These are phyloP conservation scores for Triplophysa yarkandensis DNA, from an alignment of 2,797 vertebrate genomes.

Conservation along the genomic window DNA sequence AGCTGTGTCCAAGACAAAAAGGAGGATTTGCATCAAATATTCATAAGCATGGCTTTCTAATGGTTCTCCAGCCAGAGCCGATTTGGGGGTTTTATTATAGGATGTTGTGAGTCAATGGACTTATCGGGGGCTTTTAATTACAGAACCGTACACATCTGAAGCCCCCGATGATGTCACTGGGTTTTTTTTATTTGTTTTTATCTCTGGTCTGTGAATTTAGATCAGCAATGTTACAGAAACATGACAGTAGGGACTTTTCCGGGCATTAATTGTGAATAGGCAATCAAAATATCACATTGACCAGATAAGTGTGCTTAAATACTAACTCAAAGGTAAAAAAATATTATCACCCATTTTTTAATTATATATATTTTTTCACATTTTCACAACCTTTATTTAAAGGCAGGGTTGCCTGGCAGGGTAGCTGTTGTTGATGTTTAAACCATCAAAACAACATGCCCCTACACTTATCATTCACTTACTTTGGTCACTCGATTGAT, in stretches of 20 bases:
- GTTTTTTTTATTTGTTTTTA: conserved; percentile 30
- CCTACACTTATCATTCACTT: too few relatives aligned
- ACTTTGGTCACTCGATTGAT: too few relatives aligned
- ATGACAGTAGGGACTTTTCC: background rate
- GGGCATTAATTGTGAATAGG: background rate
- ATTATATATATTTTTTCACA: too few relatives aligned
- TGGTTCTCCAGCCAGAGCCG: conserved; percentile 63
- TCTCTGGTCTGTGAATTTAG: conserved; percentile 14
- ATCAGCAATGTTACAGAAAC: background rate
- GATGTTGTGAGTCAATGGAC: conserved; percentile 59
- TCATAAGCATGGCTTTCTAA: conserved; percentile 65
- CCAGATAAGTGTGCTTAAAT: background rate
- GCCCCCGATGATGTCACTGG: conserved; percentile 17
- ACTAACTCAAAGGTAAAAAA: too few relatives aligned
- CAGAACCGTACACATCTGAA: conserved; percentile 58
- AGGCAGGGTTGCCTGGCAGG: too few relatives aligned
- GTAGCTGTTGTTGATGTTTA: too few relatives aligned
- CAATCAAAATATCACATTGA: background rate
- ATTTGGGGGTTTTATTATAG: conserved; percentile 65
- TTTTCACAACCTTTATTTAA: too few relatives aligned
- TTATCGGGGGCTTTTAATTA: conserved; percentile 56
- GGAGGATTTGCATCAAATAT: conserved; percentile 78
- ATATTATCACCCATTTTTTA: too few relatives aligned
- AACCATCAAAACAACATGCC: too few relatives aligned
- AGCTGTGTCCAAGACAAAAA: conserved; percentile 72